Evolutionary conservation across 2,888 invertebrate genomes (phyloP), one percentile per base, ranked within the genome.

Genomic region (Tipula confusa): DNA sequence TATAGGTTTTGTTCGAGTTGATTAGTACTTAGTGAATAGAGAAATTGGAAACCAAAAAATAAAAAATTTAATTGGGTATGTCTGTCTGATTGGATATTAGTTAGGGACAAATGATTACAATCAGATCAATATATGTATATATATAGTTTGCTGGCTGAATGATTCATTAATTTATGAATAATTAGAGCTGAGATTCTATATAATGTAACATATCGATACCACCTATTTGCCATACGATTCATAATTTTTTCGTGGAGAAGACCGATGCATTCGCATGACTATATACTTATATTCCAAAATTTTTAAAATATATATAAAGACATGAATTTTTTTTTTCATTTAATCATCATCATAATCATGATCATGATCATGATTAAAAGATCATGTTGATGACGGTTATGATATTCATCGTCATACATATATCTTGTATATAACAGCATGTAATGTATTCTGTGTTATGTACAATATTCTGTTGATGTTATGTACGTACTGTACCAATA

Each of bases 1-100:
- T 24, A 64, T 64, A 64, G 64, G 64, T 64, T 64, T 64, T 64
- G 64, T 64, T 64, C 24, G 64, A 64, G 64, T 64, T 64, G 64
- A 64, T 64, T 64, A 64, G 64, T 64, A 64, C 64, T 64, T 64
- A 64, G 64, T 64, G 64, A 64, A 64, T 64, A 64, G 64, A 64
- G 64, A 64, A 64, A 64, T 64, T 64, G 64, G 64, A 64, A 64
- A 64, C 64, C 64, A 9, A 64, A 6, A 24, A 64, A 11, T 24
- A 64, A 64, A 24, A 64, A 64, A 64, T 43, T 43, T 64, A 64
- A 64, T 64, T 64, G 64, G 64, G 64, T 64, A 64, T 64, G 64
- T 64, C 64, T 64, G 64, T 64, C 64, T 64, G 64, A 64, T 64
- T 64, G 64, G 64, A 64, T 64, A 64, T 64, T 64, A 64, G 64